These are phyloP conservation scores for Leptothorax acervorum DNA, from an alignment of 2,888 invertebrate species.

Conservation along the genomic window DNA sequence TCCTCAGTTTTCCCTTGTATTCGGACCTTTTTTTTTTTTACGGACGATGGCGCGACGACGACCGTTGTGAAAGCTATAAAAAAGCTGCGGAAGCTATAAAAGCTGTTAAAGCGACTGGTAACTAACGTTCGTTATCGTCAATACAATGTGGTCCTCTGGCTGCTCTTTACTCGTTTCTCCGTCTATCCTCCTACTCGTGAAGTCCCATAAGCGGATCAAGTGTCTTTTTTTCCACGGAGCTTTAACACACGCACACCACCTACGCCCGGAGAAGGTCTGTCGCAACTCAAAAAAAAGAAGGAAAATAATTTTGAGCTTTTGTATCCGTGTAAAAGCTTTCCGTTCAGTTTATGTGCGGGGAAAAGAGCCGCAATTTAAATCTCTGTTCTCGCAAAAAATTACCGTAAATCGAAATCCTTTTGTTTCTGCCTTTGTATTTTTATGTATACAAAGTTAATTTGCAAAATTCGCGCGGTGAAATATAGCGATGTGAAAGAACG, in stretches of 20 bases:
- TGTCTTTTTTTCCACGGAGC: constrained; percentile 8
- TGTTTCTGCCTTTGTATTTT: not conserved
- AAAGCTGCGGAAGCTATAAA: constrained; percentile 48
- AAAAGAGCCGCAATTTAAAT: constrained; percentile 22
- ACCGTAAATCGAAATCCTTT: constrained; percentile 1
- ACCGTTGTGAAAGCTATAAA: constrained; percentile 41
- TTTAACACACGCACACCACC: constrained; percentile 17
- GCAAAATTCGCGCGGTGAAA: not conserved
- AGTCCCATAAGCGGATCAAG: constrained; percentile 51
- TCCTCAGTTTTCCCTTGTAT: constrained; percentile 41
- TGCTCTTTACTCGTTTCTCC: constrained; percentile 41
- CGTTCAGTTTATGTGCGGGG: not conserved
- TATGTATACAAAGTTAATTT: not conserved
- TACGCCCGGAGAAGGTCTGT: not conserved
- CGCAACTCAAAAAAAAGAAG: not conserved
- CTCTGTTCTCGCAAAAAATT: not conserved
- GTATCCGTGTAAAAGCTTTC: constrained; percentile 23
- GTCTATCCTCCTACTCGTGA: constrained; percentile 38
- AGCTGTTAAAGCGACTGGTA: constrained; percentile 50
- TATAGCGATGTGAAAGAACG: not conserved
- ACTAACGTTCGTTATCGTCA: constrained; percentile 53
- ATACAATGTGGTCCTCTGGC: constrained; percentile 38
- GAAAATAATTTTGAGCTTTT: constrained; percentile 35
- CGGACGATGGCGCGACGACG: constrained; percentile 19
- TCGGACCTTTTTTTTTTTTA: constrained; percentile 31